Conservation (phyloP, 1,140 invertebrate genomes). For the Aphelenchoides fujianensis region DNA sequence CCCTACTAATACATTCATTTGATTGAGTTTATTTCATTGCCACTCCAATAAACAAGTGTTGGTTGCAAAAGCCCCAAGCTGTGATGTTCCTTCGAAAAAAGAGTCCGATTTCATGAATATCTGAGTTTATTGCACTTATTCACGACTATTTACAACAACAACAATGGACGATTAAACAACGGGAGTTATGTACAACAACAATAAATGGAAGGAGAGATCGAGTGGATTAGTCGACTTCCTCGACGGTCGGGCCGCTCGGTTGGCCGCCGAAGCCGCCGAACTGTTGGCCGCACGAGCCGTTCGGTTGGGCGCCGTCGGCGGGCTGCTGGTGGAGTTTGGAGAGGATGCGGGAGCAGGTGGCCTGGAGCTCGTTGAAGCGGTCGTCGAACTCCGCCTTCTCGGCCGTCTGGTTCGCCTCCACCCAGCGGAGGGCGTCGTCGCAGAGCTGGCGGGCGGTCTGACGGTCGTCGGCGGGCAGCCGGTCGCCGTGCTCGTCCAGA, state of each 20-base stretch:
- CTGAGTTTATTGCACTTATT: no score
- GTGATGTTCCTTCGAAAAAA: no score
- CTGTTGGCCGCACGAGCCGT: conserved; percentile 64
- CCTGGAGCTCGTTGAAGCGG: conserved; percentile 79
- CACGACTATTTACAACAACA: no score
- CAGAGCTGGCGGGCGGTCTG: conserved; percentile 82
- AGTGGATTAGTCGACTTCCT: conserved; percentile 87
- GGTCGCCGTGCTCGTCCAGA: conserved; percentile 70
- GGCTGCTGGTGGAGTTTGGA: conserved; percentile 60
- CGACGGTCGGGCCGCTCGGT: conserved; percentile 79
- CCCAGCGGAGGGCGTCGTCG: conserved; percentile 87
- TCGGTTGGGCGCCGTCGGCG: conserved; percentile 63
- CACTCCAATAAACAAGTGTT: no score
- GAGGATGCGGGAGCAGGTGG: conserved; percentile 80
- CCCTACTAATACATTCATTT: no score
- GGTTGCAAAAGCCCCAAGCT: no score
- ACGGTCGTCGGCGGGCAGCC: conserved; percentile 78
- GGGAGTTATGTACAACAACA: not conserved
- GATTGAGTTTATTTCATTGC: no score
- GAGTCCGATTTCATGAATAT: no score
- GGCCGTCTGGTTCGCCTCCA: conserved; percentile 86
- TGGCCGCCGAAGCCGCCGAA: conserved; percentile 60
- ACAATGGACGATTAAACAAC: no score
- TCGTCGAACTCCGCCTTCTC: conserved; percentile 90
- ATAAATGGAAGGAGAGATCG: not conserved